Percentiles rank a stretch among this genome's conserved stretches.
Conservation (phyloP, 1,140 invertebrate species). For the Neodiprion lecontei region DNA sequence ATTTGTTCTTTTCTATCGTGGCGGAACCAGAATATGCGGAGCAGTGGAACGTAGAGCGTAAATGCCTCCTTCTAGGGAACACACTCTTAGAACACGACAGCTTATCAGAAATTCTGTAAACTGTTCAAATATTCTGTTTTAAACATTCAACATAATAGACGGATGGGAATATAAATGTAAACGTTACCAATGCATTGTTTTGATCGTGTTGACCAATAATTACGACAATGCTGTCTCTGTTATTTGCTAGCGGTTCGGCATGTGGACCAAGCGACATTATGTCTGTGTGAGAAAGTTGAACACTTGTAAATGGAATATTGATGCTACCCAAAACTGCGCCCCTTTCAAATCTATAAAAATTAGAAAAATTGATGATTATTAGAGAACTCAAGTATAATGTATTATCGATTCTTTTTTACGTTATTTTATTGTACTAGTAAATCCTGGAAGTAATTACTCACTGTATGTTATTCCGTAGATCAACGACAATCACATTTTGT, state of each 20-base stretch:
- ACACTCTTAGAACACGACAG: slow-evolving; percentile 71
- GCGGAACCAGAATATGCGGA: slow-evolving; percentile 65
- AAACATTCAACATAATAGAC: slow-evolving; percentile 14
- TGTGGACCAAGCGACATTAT: slow-evolving; percentile 70
- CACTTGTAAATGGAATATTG: slow-evolving; percentile 84
- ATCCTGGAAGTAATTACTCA: slow-evolving; percentile 53
- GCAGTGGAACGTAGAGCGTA: slow-evolving; percentile 69
- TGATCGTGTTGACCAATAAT: slow-evolving; percentile 81
- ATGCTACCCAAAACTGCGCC: slow-evolving; percentile 80
- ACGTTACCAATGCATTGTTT: slow-evolving; percentile 74
- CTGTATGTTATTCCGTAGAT: slow-evolving; percentile 76
- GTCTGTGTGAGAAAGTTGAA: slow-evolving; percentile 71
- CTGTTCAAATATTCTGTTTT: slow-evolving; percentile 59
- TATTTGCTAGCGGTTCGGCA: slow-evolving; percentile 64
- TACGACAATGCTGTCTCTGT: slow-evolving; percentile 74
- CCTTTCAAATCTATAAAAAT: slow-evolving; percentile 70
- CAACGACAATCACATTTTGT: slow-evolving; percentile 77
- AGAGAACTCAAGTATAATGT: slow-evolving; percentile 20
- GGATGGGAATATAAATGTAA: slow-evolving; percentile 11
- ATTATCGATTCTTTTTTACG: slow-evolving; percentile 22
- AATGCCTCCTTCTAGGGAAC: slow-evolving; percentile 77
- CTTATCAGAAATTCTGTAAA: slow-evolving; percentile 76
- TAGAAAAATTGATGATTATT: slow-evolving; percentile 13
- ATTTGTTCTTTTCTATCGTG: slow-evolving; percentile 30
- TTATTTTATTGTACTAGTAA: neutral